Evolutionary conservation across 2,888 invertebrate genomes (phyloP), one percentile per base, ranked within the genome.

Genomic region (Conistra vaccinii): DNA sequence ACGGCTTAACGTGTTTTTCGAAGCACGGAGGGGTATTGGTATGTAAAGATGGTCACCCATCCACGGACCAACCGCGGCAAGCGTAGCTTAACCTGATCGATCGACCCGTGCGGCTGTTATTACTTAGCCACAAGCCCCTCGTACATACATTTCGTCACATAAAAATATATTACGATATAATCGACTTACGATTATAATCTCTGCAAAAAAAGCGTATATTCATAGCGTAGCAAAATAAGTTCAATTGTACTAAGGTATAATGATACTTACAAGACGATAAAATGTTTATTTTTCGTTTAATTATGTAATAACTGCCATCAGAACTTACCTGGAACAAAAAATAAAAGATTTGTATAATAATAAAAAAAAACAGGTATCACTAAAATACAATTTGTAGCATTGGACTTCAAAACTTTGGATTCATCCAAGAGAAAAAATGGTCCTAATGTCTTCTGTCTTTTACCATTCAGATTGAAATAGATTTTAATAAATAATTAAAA

Each of bases 261-360:
- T 29, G 23, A 29, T 65, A 66, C 66, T 66, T 51, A 66, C 66
- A 53, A 32, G 3, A 14, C 17, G n/a, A 17, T 17, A 23, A 17
- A 23, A 12, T 23, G 12, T 20, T 3, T n/a, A 20, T 39, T 45
- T 55, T 32, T 63, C 17, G 1, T n/a, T 14, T 0, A 68, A 48
- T 20, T 17, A 17, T n/a, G 17, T 1, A 76, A 7, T n/a, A n/a
- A 45, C 48, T 12, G 39, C 17, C 39, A 55, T 3, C 51, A 14
- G n/a, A 35, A 65, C 75, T 48, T 85, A 84, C 83, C 83, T 84
- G 83, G 57, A 84, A 84, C 76, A 81, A 75, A 73, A 42, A 26
- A 42, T 14, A 39, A 3, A 1, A 20, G 3, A 17, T 76, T 53
- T 62, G 3, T 58, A 58, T 39, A 75, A n/a, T n/a, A 17, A 51